Base-by-base conservation (phyloP, 2,888 invertebrate species). In the Venustoraphidia nigricollis region DNA sequence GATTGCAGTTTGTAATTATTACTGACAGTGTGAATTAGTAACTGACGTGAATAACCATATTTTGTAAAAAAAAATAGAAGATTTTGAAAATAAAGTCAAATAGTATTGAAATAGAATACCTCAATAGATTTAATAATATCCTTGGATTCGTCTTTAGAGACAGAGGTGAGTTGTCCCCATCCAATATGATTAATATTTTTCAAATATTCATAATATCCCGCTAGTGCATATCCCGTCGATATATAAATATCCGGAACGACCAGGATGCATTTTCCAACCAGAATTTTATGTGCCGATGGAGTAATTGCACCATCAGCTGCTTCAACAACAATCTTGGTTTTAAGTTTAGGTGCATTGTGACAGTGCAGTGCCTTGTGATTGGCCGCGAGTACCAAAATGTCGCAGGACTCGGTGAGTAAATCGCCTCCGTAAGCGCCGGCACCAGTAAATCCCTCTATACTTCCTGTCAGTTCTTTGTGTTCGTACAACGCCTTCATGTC, bases 201-300 rank as follows among this genome's bases (percentile, higher is more conserved):
- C 41, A 62, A 47, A 52, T 62, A 62, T 51, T 66, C 65, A 52
- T 63, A 56, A 52, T 62, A 65, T 1, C 62, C 61, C 10, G 59
- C 59, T 6, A 66, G 51, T 4, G 60, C 58, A 3, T 57, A 53
- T 5, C 64, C 66, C 5, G 59, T 55, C 45, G 60, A 62, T 5
- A 61, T 59, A 39, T 60, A 60, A 44, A 67, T 57, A 53, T 66
- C 66, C 4, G 67, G 67, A 13, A 67, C 53, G 8, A 66, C 59
- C 4, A 66, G 48, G 52, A 60, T 62, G n/a, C 53, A 53, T 36
- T 56, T 58, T 3, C 54, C 54, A 0, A 55, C 52, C 17, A 66
- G 53, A 45, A 63, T 62, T 56, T 56, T 62, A 50, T 65, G 62
- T 9, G 66, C 60, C 1, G 59, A 57, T 1, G 66, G 66, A 1